Conservation (phyloP, 92 coral and sea anemone genomes). For the Galaxea fascicularis region DNA sequence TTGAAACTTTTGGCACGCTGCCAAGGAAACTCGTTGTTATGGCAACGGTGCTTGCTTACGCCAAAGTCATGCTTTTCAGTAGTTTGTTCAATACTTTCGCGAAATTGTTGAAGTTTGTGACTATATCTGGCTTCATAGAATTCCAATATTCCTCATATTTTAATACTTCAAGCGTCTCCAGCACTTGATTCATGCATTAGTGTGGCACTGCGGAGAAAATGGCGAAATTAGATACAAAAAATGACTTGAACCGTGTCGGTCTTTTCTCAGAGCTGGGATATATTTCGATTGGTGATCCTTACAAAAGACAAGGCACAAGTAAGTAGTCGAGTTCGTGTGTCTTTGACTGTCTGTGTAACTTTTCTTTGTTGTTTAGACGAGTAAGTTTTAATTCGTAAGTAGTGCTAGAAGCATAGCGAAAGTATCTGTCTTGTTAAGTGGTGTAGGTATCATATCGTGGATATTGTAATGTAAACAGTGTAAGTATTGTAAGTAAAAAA, state of each 20-base stretch:
- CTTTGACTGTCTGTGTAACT: background rate
- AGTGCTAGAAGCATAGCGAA: no score
- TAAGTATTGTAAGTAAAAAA: no score
- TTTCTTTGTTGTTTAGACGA: background rate
- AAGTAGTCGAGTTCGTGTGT: slow-evolving; percentile 17
- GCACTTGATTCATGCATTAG: background rate
- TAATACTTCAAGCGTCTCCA: background rate
- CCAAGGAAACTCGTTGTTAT: slow-evolving; percentile 43
- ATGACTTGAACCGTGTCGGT: slow-evolving; percentile 94
- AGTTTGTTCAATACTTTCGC: background rate
- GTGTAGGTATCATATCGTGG: no score
- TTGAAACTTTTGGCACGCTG: slow-evolving; percentile 11
- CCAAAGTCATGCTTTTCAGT: background rate
- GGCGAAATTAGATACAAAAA: slow-evolving; percentile 78
- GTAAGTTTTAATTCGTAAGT: no score
- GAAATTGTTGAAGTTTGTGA: background rate
- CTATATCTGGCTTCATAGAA: background rate
- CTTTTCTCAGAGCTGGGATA: slow-evolving; percentile 95
- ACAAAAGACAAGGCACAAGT: slow-evolving; percentile 74
- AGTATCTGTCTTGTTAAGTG: no score
- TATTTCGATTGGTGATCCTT: slow-evolving; percentile 97
- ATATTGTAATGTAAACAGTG: no score
- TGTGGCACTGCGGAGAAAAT: slow-evolving; percentile 11
- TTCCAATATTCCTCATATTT: background rate
- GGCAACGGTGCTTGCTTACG: slow-evolving; percentile 21